These are phyloP conservation scores for Athetis lepigone DNA, from an alignment of 2,888 invertebrate species.

Conservation along the genomic window DNA sequence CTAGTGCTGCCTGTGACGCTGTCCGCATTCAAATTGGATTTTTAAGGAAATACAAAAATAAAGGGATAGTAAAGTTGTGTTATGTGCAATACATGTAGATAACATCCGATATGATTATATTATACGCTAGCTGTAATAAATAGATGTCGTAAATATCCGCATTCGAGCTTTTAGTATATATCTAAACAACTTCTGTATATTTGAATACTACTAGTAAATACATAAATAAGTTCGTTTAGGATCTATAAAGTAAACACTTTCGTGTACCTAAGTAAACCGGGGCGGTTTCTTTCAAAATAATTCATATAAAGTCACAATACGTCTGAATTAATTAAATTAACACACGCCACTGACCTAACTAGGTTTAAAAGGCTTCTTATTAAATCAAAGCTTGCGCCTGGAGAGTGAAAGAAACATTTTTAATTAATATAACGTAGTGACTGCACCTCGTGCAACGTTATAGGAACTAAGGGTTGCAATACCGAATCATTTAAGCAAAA, in stretches of 20 bases:
- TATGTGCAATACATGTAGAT: conserved; percentile 51
- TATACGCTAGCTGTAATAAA: conserved; percentile 25
- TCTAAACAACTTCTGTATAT: background rate
- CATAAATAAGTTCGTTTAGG: conserved; percentile 8
- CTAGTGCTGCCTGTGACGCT: conserved; percentile 39
- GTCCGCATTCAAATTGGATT: conserved; percentile 58
- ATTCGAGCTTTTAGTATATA: conserved; percentile 13
- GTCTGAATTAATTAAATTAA: conserved; percentile 72
- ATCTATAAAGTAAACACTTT: conserved; percentile 18
- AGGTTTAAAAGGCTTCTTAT: conserved; percentile 70
- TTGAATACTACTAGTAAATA: background rate
- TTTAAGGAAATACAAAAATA: conserved; percentile 55
- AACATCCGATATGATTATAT: conserved; percentile 28
- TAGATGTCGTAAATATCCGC: conserved; percentile 18
- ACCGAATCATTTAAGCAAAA: too few species aligned
- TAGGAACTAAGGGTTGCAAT: too few species aligned
- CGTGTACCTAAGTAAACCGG: conserved; percentile 21
- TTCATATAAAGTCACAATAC: conserved; percentile 51
- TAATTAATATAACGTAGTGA: conserved; percentile 68
- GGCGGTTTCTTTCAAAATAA: conserved; percentile 32
- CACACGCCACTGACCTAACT: conserved; percentile 68
- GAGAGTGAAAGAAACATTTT: conserved; percentile 67
- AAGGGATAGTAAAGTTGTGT: conserved; percentile 33
- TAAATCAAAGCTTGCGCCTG: conserved; percentile 67
- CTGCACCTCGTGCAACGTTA: conserved; percentile 36